Base-by-base conservation (phyloP, 2,113 vertebrate species). In the Rattus rattus region DNA sequence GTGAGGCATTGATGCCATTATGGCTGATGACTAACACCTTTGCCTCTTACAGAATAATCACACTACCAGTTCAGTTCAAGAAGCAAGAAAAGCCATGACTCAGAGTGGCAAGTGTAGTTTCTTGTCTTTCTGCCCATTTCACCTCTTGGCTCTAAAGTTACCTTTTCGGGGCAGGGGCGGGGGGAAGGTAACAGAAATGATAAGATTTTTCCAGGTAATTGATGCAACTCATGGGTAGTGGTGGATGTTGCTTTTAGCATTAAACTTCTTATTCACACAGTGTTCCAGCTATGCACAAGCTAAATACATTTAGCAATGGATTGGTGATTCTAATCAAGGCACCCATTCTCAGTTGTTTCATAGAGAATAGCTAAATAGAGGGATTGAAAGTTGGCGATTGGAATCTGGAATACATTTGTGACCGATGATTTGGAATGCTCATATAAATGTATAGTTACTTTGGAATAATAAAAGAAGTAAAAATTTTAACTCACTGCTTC, bases 381-480 rank as follows among this genome's bases (percentile, higher is more conserved):
- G 22, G 9, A 87, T 90, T 76, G 9, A 79, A 10, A 3, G 73
- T 79, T n/a, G 56, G 30, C 33, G 85, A 1, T 49, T 94, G 36
- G n/a, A 92, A 54, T 63, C 49, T 72, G 24, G 52, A 59, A n/a
- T n/a, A 65, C 16, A 4, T 75, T 90, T 88, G 17, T 61, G 12
- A 70, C 92, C 30, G 73, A 33, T 84, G 7, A 91, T 76, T 24
- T 26, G 16, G 89, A 95, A 73, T 69, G 28, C 7, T 91, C 70
- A 89, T 84, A 43, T 47, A 83, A 84, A 73, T 61, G 28, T 49
- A 93, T 73, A 43, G 30, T 52, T 91, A 70, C 70, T 89, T 88
- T 83, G 56, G 69, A 83, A 76, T 59, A 70, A 65, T 85, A 91
- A 86, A 20, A 52, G 70, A 88, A 92, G 52, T 85, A 72, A 96